phyloP scores from a whole-genome alignment of 2,888 invertebrate species.

The Callyntrura sp. region DNA sequence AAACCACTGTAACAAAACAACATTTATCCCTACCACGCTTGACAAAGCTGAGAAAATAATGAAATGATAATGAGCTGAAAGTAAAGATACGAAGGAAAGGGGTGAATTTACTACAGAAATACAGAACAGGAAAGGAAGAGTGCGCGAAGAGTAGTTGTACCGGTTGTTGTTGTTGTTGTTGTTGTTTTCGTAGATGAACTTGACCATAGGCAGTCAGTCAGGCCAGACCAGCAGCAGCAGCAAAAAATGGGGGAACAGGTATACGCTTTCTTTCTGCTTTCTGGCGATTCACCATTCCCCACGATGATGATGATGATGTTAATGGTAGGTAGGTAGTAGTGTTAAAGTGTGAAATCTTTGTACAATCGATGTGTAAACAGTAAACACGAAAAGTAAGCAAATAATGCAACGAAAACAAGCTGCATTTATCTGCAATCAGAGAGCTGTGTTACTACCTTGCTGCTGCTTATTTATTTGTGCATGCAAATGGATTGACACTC shows the following conservation, averaged over 20 bases:
- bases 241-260: conserved; percentile 3
- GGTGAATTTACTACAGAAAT: too few relatives aligned
- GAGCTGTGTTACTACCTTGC: not conserved
- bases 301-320: not conserved
- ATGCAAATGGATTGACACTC: not conserved
- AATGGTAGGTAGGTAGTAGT: not conserved
- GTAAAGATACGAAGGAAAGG: not conserved
- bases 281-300: not conserved
- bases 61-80: not conserved
- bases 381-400: too few relatives aligned
- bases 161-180: conserved; percentile 16
- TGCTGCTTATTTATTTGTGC: not conserved
- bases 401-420: not conserved
- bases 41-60: too few relatives aligned
- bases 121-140: not conserved
- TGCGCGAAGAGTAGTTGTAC: not conserved
- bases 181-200: conserved; percentile 19
- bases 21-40: too few relatives aligned
- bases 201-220: conserved; percentile 6
- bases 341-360: too few relatives aligned
- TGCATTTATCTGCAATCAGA: not conserved
- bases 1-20: too few relatives aligned
- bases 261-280: conserved; percentile 1
- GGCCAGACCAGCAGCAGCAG: not conserved
- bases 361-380: not conserved